Conservation (phyloP, 2,888 invertebrate genomes). For the Acanthopleura granulata region DNA sequence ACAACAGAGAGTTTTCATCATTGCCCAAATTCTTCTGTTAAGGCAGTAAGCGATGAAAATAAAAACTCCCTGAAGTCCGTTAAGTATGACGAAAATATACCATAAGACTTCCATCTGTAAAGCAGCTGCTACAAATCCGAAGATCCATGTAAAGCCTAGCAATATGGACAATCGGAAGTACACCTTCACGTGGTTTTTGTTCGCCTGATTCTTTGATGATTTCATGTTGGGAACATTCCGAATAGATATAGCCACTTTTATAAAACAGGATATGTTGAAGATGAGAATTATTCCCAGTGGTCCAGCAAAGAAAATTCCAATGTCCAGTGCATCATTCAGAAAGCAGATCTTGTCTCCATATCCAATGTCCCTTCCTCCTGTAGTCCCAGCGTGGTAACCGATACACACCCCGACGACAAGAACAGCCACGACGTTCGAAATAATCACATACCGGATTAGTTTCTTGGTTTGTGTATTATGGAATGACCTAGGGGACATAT, state of each 20-base stretch:
- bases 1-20: not conserved
- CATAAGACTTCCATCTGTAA: constrained; percentile 19
- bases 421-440: not conserved
- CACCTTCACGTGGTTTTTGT: constrained; percentile 18
- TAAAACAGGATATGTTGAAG: constrained; percentile 21
- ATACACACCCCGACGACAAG: not conserved
- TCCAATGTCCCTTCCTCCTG: constrained; percentile 8
- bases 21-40: not conserved
- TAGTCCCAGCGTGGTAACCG: not conserved
- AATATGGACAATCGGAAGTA: constrained; percentile 22
- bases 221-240: constrained; percentile 9
- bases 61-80: constrained; percentile 25
- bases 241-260: not conserved
- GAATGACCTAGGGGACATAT: not conserved
- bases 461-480: not conserved
- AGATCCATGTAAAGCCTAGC: constrained; percentile 26
- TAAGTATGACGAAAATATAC: constrained; percentile 26
- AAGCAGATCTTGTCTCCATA: constrained; percentile 25
- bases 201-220: not conserved
- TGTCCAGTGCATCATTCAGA: constrained; percentile 5
- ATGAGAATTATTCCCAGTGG: constrained; percentile 22
- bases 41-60: constrained; percentile 21
- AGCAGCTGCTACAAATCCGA: constrained; percentile 21
- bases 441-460: not conserved
- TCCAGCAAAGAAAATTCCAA: constrained; percentile 22